Conservation (phyloP, 2,113 vertebrate genomes). For the Zeus faber region DNA sequence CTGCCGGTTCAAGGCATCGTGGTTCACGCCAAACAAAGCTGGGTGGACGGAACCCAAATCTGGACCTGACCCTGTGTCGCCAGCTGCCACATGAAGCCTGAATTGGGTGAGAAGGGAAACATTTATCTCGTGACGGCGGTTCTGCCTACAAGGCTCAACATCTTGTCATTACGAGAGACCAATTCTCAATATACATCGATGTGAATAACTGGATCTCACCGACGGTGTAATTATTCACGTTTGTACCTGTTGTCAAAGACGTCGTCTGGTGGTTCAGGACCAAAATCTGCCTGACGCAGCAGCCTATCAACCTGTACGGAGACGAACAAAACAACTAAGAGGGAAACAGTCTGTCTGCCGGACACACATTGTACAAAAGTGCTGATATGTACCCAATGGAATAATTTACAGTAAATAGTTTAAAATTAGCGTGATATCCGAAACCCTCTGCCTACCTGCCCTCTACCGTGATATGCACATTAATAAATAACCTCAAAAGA, state of each 20-base stretch:
- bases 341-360: too few relatives aligned
- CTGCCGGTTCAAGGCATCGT: neutral
- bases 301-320: slow-evolving; percentile 2
- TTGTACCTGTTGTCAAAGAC: neutral
- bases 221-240: neutral
- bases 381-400: too few relatives aligned
- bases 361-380: too few relatives aligned
- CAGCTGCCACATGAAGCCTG: neutral
- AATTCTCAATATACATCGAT: neutral
- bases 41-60: neutral
- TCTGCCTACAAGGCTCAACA: too few relatives aligned
- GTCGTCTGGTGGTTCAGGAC: neutral
- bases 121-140: neutral
- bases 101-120: neutral
- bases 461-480: neutral
- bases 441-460: neutral
- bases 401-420: neutral
- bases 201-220: neutral
- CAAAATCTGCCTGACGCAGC: slow-evolving; percentile 3
- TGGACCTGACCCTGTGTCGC: too few relatives aligned
- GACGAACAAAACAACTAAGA: neutral
- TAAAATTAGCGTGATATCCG: neutral
- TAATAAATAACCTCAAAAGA: too few relatives aligned
- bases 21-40: neutral
- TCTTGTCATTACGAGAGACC: neutral